Conservation (phyloP, 2,113 vertebrate genomes). For the Siniperca chuatsi region DNA sequence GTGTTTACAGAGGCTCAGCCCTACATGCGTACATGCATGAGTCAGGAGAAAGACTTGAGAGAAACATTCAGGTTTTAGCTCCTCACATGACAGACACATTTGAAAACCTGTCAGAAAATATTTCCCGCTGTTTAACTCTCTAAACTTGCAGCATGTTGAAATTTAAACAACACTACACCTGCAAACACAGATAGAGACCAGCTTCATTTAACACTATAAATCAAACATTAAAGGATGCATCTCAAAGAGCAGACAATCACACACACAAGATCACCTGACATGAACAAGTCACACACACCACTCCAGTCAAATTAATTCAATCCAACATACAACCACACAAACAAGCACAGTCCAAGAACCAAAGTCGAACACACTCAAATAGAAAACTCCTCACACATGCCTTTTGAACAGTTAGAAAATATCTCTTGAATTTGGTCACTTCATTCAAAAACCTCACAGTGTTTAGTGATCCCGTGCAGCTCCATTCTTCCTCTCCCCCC, state of each 20-base stretch:
- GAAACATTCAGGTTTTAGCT: constrained; percentile 22
- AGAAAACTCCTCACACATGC: background rate
- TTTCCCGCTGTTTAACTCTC: background rate
- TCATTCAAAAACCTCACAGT: constrained; percentile 58
- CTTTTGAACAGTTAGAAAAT: background rate
- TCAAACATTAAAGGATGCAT: background rate
- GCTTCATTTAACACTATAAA: background rate
- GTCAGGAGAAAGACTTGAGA: background rate
- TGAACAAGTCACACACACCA: background rate
- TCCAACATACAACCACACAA: constrained; percentile 21
- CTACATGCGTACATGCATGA: too few species aligned
- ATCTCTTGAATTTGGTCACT: background rate
- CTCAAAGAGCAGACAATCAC: background rate
- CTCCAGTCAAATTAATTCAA: constrained; percentile 29
- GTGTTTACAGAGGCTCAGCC: background rate
- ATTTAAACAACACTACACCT: background rate
- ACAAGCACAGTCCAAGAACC: background rate
- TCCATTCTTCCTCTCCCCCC: constrained; percentile 55
- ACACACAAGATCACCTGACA: background rate
- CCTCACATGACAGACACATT: background rate
- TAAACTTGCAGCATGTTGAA: background rate
- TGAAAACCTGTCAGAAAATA: background rate
- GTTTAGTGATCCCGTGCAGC: constrained; percentile 29
- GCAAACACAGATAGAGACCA: background rate
- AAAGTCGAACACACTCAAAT: background rate